A percentile compares a stretch with the other conserved stretches of the same genome.
Evolutionary conservation across 2,113 vertebrate species (phyloP).

Genomic region (Pseudorasbora parva): DNA sequence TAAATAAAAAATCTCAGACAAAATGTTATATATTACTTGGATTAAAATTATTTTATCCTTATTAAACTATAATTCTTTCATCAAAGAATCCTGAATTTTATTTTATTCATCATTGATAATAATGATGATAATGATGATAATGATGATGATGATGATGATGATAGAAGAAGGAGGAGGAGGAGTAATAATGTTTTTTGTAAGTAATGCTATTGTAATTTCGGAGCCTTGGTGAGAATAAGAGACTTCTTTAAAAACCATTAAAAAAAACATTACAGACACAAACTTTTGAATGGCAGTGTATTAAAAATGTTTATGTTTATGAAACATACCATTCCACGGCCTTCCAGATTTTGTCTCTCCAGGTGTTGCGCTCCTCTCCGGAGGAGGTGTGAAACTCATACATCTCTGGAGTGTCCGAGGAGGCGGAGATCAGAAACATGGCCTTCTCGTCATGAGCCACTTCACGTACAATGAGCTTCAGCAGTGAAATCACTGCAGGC

Average conservation of each 20-base stretch:
- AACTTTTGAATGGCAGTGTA: neutral
- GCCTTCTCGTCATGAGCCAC: constrained; percentile 90
- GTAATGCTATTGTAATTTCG: no score
- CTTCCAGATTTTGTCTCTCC: constrained; percentile 84
- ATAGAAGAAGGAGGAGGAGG: no score
- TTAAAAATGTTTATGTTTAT: neutral
- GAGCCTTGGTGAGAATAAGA: neutral
- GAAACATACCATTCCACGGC: constrained; percentile 83
- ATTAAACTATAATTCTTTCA: neutral
- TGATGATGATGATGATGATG: no score
- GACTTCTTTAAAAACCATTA: neutral
- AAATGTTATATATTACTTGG: no score
- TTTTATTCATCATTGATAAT: no score
- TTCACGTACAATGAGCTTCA: constrained; percentile 90
- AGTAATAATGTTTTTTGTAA: no score
- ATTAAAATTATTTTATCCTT: no score
- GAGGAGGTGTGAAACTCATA: constrained; percentile 89
- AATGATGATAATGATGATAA: no score
- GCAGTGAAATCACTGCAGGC: constrained; percentile 85
- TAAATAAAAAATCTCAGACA: neutral
- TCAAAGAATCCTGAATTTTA: no score
- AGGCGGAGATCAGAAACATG: constrained; percentile 91
- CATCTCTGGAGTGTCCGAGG: constrained; percentile 84
- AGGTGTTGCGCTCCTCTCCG: constrained; percentile 82
- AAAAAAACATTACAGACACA: neutral